Evolutionary conservation across 2,797 vertebrate genomes (phyloP).

Genomic region (Ammospiza maritima): DNA sequence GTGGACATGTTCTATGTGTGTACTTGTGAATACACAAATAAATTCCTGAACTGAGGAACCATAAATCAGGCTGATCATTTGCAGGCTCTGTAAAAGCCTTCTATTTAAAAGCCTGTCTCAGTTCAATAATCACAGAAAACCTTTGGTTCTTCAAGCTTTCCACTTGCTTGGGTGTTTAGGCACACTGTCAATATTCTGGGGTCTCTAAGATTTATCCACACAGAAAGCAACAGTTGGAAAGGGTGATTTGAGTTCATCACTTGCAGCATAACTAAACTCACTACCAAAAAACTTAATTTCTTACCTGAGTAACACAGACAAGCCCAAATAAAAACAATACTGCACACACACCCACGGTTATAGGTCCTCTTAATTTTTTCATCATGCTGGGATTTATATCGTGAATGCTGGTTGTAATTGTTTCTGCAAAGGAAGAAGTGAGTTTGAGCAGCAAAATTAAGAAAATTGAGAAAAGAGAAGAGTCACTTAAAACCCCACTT

Average conservation of each 20-base stretch:
- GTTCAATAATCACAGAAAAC: neutral
- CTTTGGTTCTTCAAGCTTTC: neutral
- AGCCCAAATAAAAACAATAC: constrained; percentile 83
- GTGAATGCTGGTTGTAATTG: constrained; percentile 86
- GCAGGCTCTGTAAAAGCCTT: neutral
- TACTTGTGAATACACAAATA: neutral
- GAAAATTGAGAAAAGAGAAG: neutral
- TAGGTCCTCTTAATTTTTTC: constrained; percentile 77
- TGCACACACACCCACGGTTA: constrained; percentile 80
- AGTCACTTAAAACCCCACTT: constrained; percentile 48
- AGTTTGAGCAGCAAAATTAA: neutral
- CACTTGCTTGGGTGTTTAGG: neutral
- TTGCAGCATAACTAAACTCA: neutral
- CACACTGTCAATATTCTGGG: neutral
- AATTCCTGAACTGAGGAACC: neutral
- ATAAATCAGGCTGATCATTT: neutral
- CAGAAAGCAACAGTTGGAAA: neutral
- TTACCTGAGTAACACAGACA: constrained; percentile 89
- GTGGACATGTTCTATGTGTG: fast-evolving
- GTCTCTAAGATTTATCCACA: neutral
- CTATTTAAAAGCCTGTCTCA: neutral
- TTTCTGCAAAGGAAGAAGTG: constrained; percentile 78
- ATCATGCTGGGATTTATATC: constrained; percentile 86
- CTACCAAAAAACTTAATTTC: neutral
- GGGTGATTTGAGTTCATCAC: neutral